A percentile compares a stretch with the other conserved stretches of the same genome.
phyloP scores from a whole-genome alignment of 2,888 invertebrate species.

The Stenichneumon culpator region DNA sequence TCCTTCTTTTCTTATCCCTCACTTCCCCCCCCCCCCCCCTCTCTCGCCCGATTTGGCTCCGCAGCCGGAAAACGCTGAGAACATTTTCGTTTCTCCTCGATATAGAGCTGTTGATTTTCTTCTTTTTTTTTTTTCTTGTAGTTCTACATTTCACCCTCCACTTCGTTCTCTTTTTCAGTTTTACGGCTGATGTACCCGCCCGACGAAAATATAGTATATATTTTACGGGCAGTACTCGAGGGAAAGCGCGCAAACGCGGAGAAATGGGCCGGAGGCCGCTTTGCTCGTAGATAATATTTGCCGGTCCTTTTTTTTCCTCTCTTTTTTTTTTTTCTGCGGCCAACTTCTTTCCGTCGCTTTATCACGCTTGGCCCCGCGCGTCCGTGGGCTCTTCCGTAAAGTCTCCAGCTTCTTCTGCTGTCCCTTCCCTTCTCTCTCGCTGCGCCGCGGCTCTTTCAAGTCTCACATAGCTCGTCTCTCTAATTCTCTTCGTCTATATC shows the following conservation, averaged over 20 bases:
- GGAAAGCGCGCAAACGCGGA: slow-evolving; percentile 44
- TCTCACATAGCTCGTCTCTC: slow-evolving; percentile 16
- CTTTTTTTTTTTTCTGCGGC: slow-evolving; percentile 7
- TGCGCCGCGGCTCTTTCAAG: slow-evolving; percentile 49
- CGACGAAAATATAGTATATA: slow-evolving; percentile 65
- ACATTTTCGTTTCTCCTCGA: slow-evolving; percentile 42
- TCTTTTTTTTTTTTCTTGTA: slow-evolving; percentile 9
- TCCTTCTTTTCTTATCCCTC: slow-evolving; percentile 23
- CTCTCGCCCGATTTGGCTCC: background rate
- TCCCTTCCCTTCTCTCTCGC: slow-evolving; percentile 68
- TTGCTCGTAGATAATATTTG: slow-evolving; percentile 68
- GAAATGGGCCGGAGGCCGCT: slow-evolving; percentile 42
- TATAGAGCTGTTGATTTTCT: slow-evolving; percentile 40
- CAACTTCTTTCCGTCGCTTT: slow-evolving; percentile 59
- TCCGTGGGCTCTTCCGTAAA: slow-evolving; percentile 34
- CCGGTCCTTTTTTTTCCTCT: slow-evolving; percentile 20
- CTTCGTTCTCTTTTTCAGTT: slow-evolving; percentile 39
- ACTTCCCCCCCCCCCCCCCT: background rate
- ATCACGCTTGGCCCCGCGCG: slow-evolving; percentile 61
- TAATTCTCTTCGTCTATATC: slow-evolving; percentile 9
- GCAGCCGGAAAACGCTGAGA: slow-evolving; percentile 20
- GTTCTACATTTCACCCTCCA: slow-evolving; percentile 16
- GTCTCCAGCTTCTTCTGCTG: slow-evolving; percentile 48
- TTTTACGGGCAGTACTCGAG: slow-evolving; percentile 49
- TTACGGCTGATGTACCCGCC: slow-evolving; percentile 59